Conservation (phyloP, 2,113 vertebrate genomes). For the Caranx ignobilis region DNA sequence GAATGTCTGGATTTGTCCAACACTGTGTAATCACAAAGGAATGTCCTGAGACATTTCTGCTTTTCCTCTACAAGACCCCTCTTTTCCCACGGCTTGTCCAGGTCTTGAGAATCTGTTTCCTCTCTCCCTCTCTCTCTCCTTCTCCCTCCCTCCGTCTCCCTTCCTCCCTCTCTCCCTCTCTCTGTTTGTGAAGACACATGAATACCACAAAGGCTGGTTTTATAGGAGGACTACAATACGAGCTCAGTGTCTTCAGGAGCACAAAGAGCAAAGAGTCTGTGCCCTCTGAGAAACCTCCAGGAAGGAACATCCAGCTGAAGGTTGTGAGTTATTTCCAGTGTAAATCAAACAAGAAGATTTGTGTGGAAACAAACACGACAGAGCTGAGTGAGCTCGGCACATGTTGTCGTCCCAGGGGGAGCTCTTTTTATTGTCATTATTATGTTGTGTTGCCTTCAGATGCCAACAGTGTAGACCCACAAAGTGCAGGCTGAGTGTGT, state of each 20-base stretch:
- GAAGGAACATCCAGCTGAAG: conserved; percentile 38
- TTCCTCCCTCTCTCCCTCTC: conserved; percentile 36
- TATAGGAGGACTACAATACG: conserved; percentile 66
- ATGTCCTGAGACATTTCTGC: conserved; percentile 86
- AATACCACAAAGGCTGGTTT: conserved; percentile 75
- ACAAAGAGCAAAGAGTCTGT: conserved; percentile 61
- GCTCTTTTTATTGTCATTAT: background rate
- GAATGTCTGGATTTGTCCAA: conserved; percentile 85
- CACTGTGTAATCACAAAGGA: conserved; percentile 87
- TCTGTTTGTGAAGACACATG: conserved; percentile 66
- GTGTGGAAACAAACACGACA: conserved; percentile 37
- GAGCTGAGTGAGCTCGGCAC: conserved; percentile 30
- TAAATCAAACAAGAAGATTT: conserved; percentile 44
- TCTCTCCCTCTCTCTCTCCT: conserved; percentile 52
- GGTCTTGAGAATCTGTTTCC: conserved; percentile 79
- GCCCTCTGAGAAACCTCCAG: conserved; percentile 51
- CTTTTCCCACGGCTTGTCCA: conserved; percentile 83
- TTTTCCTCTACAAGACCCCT: conserved; percentile 83
- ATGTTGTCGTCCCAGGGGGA: conserved; percentile 18
- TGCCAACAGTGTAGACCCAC: conserved; percentile 4
- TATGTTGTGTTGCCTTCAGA: conserved; percentile 13
- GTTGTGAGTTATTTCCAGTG: conserved; percentile 46
- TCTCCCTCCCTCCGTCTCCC: conserved; percentile 45
- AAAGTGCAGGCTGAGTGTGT: conserved; percentile 13
- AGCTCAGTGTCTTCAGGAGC: conserved; percentile 65